Evolutionary conservation across 2,113 vertebrate species (phyloP), one percentile per base, ranked within the genome.

Genomic region (Anguilla rostrata): DNA sequence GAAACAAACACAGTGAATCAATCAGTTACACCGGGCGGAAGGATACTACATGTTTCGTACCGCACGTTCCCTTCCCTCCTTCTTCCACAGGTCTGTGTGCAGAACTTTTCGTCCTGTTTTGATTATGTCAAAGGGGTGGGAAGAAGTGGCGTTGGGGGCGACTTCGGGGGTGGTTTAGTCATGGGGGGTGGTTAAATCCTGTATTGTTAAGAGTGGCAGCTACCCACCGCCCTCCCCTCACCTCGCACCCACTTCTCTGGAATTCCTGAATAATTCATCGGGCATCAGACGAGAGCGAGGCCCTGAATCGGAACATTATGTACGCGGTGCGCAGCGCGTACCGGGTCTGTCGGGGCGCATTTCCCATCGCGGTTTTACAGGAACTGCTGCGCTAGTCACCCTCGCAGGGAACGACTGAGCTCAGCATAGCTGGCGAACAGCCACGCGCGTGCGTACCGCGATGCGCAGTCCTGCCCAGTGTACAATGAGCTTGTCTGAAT

Each of bases 221-320:
- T 11, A 6, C 49, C 49, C 49, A 6, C 49, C 12, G 7, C 11
- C 49, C 49, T 14, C 11, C 49, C 49, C 49, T 53, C 49, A 53
- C 49, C 43, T n/a, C 4, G 11, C n/a, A n/a, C 26, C 16, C 63
- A 71, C 4, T 12, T 75, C 71, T 34, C 71, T 75, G 71, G 71
- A 75, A 75, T 75, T 22, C 71, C 71, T 75, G 71, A 75, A 75
- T 75, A 75, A 75, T 75, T 75, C 71, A 75, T 75, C 71, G 34
- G n/a, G 26, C 26, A 26, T 75, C 71, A 34, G 9, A 75, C 34
- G n/a, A 75, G 34, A 12, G n/a, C 71, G 34, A n/a, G 26, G 71
- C 2, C n/a, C 71, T 75, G 71, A 75, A 75, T 75, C 71, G 26
- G 71, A 29, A 34, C 71, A 75, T 71, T 71, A 71, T 71, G 26